These are phyloP conservation scores for Apis mellifera DNA, from an alignment of 1,140 invertebrate species.

Conservation along the genomic window Amel_HAv3.1 CM009944.2:7609501-7610000, in stretches of 20 bases:
- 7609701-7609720: background rate
- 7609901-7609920: conserved; percentile 57
- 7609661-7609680: background rate
- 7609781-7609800: conserved; percentile 17
- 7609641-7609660: background rate
- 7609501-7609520: background rate
- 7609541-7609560: too few relatives aligned
- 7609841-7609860: conserved; percentile 21
- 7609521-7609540: background rate
- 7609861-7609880: conserved; percentile 53
- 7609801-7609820: conserved; percentile 28
- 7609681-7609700: background rate
- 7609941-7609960: conserved; percentile 27
- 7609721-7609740: too few relatives aligned
- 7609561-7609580: too few relatives aligned
- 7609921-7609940: conserved; percentile 59
- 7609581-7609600: background rate
- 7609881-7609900: conserved; percentile 41
- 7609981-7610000: too few relatives aligned
- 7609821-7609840: conserved; percentile 41
- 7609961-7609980: conserved; percentile 28
- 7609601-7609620: background rate
- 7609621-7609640: background rate
- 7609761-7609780: background rate
- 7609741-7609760: background rate